phyloP scores from a whole-genome alignment of 2,797 vertebrate genomes.

The Pitangus sulphuratus region DNA sequence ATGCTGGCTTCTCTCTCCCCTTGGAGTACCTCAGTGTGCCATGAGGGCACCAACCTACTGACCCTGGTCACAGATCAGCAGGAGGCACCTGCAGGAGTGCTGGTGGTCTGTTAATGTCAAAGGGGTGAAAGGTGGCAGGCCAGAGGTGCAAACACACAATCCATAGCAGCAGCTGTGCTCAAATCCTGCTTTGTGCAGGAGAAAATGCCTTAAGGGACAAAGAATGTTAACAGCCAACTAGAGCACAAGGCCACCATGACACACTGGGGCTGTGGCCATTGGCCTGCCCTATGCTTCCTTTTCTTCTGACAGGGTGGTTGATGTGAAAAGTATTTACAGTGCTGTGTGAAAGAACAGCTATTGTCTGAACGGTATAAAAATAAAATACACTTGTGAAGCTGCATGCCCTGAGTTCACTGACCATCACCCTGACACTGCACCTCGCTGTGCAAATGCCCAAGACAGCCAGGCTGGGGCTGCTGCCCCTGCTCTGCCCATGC shows the following conservation, averaged over 20 bases:
- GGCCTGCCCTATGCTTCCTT: background rate
- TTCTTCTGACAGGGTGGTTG: background rate
- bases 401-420: fast-evolving
- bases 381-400: background rate
- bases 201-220: background rate
- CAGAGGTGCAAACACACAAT: background rate
- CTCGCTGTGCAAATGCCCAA: background rate
- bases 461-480: background rate
- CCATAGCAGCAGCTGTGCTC: fast-evolving
- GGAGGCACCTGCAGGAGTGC: fast-evolving
- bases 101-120: fast-evolving
- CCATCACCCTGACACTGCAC: background rate
- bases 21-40: background rate
- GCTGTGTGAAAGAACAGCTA: background rate
- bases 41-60: background rate
- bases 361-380: background rate
- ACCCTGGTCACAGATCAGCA: fast-evolving
- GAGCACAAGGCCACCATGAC: fast-evolving
- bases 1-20: background rate
- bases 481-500: background rate
- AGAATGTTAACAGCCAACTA: background rate
- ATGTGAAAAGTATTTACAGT: conserved; percentile 30
- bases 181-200: background rate
- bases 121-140: background rate
- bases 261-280: background rate